Conservation (phyloP, 2,888 invertebrate species). For the Chrysolina oricalcia region DNA sequence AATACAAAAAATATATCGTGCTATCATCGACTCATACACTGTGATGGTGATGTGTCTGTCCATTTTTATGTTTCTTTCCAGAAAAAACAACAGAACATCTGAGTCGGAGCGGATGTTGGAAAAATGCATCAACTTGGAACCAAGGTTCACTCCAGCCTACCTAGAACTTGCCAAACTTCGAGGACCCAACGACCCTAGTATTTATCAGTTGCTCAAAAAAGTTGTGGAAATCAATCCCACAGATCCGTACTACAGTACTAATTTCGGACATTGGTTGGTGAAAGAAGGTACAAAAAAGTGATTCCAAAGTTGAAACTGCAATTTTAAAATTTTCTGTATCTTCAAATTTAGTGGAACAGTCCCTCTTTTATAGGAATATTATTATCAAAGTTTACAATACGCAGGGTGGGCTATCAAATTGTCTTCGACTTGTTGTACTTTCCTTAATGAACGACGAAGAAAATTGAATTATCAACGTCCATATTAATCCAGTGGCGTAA, state of each 20-base stretch:
- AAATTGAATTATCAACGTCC: not conserved
- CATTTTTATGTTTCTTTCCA: slow-evolving; percentile 60
- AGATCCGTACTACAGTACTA: slow-evolving; percentile 81
- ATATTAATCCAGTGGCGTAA: too few relatives aligned
- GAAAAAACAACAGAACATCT: slow-evolving; percentile 78
- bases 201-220: slow-evolving; percentile 76
- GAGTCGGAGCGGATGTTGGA: slow-evolving; percentile 81
- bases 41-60: too few relatives aligned
- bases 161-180: slow-evolving; percentile 78
- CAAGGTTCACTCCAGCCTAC: slow-evolving; percentile 81
- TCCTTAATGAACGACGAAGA: not conserved
- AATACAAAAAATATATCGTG: too few relatives aligned
- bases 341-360: too few relatives aligned
- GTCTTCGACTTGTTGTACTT: too few relatives aligned
- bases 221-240: slow-evolving; percentile 79
- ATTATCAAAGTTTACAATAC: too few relatives aligned
- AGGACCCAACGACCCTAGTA: slow-evolving; percentile 73
- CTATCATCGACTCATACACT: too few relatives aligned
- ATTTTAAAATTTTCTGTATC: too few relatives aligned
- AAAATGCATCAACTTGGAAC: slow-evolving; percentile 79
- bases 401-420: too few relatives aligned
- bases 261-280: slow-evolving; percentile 83
- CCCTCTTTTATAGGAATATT: too few relatives aligned
- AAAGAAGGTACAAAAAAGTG: slow-evolving; percentile 74
- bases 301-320: not conserved